These are phyloP conservation scores for Papilio demoleus DNA, from an alignment of 2,888 invertebrate species.

Conservation along the genomic window DNA sequence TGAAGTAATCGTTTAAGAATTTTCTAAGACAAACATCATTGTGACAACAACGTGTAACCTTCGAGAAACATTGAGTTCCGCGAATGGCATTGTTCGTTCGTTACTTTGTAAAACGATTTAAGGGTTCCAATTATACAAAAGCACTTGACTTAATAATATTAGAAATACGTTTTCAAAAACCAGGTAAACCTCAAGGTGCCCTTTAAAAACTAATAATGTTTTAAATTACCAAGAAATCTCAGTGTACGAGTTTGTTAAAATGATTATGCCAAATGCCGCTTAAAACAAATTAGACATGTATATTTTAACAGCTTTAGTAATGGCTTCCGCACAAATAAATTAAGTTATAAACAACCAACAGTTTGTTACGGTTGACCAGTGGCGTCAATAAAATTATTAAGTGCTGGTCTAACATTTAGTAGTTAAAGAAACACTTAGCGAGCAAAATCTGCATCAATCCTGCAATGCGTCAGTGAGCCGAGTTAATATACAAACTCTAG, in stretches of 20 bases:
- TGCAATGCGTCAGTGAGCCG: slow-evolving; percentile 7
- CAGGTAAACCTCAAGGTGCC: slow-evolving; percentile 5
- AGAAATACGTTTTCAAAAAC: not conserved
- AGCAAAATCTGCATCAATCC: slow-evolving; percentile 21
- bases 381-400: slow-evolving; percentile 14
- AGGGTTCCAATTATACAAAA: slow-evolving; percentile 27
- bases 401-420: not conserved
- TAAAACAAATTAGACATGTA: not conserved
- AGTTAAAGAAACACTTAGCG: slow-evolving; percentile 12
- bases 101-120: slow-evolving; percentile 28
- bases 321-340: not conserved
- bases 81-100: slow-evolving; percentile 47
- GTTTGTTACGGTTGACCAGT: slow-evolving; percentile 2
- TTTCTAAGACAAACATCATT: slow-evolving; percentile 58
- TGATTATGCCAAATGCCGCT: not conserved
- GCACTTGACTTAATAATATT: slow-evolving; percentile 1
- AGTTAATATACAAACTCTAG: not conserved
- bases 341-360: slow-evolving; percentile 1
- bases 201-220: not conserved
- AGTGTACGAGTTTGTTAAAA: not conserved
- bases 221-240: not conserved
- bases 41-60: slow-evolving; percentile 61
- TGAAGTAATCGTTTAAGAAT: slow-evolving; percentile 67
- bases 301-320: not conserved
- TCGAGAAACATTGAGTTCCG: slow-evolving; percentile 53